Conservation (phyloP, 1,140 invertebrate species). For the Micrasema longulum region DNA sequence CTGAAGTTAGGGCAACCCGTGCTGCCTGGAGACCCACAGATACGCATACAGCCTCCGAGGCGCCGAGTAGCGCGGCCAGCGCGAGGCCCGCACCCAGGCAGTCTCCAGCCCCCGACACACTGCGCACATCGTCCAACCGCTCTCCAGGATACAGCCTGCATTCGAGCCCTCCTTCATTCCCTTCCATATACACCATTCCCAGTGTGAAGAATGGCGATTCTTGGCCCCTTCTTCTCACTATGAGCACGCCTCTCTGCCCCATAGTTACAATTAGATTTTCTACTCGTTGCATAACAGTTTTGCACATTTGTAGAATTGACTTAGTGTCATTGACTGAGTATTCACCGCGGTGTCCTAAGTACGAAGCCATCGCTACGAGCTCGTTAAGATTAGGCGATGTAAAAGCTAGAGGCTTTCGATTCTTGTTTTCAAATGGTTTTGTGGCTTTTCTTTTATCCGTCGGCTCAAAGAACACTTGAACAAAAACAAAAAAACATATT, state of each 20-base stretch:
- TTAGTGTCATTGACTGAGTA: conserved; percentile 56
- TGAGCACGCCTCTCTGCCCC: conserved; percentile 68
- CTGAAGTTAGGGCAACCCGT: conserved; percentile 64
- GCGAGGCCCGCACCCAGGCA: conserved; percentile 74
- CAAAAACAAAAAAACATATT: conserved; percentile 32
- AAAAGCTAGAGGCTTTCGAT: conserved; percentile 63
- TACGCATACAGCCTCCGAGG: conserved; percentile 66
- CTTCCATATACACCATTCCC: conserved; percentile 33
- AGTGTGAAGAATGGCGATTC: conserved; percentile 44
- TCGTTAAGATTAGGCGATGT: conserved; percentile 81
- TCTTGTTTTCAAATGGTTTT: conserved; percentile 46
- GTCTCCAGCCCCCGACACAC: conserved; percentile 76
- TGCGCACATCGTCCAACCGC: conserved; percentile 64
- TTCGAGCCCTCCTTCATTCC: conserved; percentile 49
- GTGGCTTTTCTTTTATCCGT: conserved; percentile 48
- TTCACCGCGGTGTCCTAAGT: conserved; percentile 56
- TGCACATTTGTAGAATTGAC: conserved; percentile 62
- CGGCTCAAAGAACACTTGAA: conserved; percentile 53
- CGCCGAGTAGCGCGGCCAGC: conserved; percentile 64
- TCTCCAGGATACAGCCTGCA: conserved; percentile 65
- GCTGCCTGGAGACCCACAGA: conserved; percentile 70
- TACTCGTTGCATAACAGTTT: conserved; percentile 57
- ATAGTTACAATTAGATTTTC: conserved; percentile 68
- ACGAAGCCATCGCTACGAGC: conserved; percentile 69
- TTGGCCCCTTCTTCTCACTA: conserved; percentile 56